Conservation (phyloP, 2,888 invertebrate species). For the Trichogramma evanescens region DNA sequence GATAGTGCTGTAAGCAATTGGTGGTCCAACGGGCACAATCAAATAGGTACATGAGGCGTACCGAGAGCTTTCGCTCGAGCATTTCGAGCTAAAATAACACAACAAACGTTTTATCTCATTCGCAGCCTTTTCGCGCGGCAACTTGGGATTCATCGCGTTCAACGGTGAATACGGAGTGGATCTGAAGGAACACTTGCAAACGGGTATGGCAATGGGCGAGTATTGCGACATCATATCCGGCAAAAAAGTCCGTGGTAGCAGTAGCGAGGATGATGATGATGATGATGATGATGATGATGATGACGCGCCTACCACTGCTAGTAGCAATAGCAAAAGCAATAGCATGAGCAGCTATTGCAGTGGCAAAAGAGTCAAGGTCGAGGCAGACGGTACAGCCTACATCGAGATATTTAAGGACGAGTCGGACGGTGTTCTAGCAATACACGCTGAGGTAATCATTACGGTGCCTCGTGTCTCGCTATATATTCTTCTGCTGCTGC, state of each 20-base stretch:
- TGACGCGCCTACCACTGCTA: no score
- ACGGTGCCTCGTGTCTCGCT: not conserved
- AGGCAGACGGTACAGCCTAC: slow-evolving; percentile 53
- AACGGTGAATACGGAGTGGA: slow-evolving; percentile 58
- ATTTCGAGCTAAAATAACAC: no score
- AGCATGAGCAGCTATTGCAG: slow-evolving; percentile 53
- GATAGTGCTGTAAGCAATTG: slow-evolving; percentile 40
- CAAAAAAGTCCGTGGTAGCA: slow-evolving; percentile 26
- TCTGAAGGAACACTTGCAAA: slow-evolving; percentile 56
- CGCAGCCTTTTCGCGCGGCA: slow-evolving; percentile 27
- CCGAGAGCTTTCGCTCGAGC: slow-evolving; percentile 20
- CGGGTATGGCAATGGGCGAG: slow-evolving; percentile 65
- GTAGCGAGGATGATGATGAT: no score
- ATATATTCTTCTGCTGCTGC: not conserved
- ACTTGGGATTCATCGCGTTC: slow-evolving; percentile 62
- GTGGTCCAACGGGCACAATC: slow-evolving; percentile 50
- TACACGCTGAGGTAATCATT: slow-evolving; percentile 48
- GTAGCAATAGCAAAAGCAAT: no score
- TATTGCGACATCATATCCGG: slow-evolving; percentile 85
- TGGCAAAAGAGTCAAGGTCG: slow-evolving; percentile 59
- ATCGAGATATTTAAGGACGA: slow-evolving; percentile 52
- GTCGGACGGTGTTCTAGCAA: slow-evolving; percentile 64
- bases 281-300: no score
- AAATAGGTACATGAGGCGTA: slow-evolving; percentile 36
- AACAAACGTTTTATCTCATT: no score